A percentile compares a stretch with the other conserved stretches of the same genome.
Evolutionary conservation across 2,888 invertebrate species (phyloP).

Genomic region (Tuberolachnus salignus): DNA sequence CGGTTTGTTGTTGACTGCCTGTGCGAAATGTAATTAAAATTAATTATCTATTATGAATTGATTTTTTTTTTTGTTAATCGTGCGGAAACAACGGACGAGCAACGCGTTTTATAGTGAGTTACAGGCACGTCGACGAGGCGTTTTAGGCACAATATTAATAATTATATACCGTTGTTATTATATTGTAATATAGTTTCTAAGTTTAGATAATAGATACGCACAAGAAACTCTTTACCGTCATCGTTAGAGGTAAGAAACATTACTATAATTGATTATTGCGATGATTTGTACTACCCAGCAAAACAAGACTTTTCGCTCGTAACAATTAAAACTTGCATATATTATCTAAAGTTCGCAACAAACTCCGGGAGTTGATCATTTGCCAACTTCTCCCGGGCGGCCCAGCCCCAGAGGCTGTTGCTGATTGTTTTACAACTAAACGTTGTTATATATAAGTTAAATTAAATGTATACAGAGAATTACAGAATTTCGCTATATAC

Average conservation of each 20-base stretch:
- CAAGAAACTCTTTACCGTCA: not conserved
- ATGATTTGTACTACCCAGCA: slow-evolving; percentile 25
- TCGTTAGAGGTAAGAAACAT: slow-evolving; percentile 8
- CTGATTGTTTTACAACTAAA: slow-evolving; percentile 43
- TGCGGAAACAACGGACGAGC: too few relatives aligned
- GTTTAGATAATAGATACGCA: not conserved
- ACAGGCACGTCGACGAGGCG: too few relatives aligned
- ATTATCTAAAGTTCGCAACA: slow-evolving; percentile 44
- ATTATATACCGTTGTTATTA: not conserved
- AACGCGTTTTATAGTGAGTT: too few relatives aligned
- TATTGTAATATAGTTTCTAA: not conserved
- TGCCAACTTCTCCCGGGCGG: slow-evolving; percentile 26
- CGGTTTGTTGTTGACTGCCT: too few relatives aligned
- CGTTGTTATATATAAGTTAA: slow-evolving; percentile 2
- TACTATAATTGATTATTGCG: slow-evolving; percentile 48
- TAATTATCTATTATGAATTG: too few relatives aligned
- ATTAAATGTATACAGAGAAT: slow-evolving; percentile 12
- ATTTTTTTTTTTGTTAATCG: too few relatives aligned
- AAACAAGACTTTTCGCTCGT: slow-evolving; percentile 49
- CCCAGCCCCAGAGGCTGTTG: slow-evolving; percentile 18
- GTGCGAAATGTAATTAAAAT: too few relatives aligned
- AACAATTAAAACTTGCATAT: slow-evolving; percentile 50
- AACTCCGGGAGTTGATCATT: slow-evolving; percentile 44
- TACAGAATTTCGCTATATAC: not conserved
- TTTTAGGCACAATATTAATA: slow-evolving; percentile 7